These are phyloP conservation scores for Podocnemis expansa DNA, from an alignment of 2,113 vertebrate species.

Conservation along the genomic window DNA sequence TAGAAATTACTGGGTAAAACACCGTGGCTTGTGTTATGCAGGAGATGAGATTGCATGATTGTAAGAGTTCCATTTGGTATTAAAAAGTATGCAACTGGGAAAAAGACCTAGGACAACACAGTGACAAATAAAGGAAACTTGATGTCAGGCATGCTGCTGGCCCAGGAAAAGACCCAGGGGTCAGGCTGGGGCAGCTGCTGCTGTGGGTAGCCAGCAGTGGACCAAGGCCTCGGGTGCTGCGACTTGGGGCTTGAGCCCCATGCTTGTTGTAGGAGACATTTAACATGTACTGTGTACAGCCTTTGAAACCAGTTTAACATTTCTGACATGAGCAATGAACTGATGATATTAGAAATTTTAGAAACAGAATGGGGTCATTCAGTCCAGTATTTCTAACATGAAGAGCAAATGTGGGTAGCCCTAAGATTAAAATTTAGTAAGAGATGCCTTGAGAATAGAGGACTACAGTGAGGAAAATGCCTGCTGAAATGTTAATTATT, in stretches of 20 bases:
- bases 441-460: background rate
- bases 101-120: background rate
- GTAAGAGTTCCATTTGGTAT: background rate
- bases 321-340: background rate
- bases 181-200: too few species aligned
- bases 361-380: background rate
- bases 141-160: too few species aligned
- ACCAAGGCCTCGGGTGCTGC: too few species aligned
- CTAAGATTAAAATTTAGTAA: too few species aligned
- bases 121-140: background rate
- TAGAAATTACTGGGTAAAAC: background rate
- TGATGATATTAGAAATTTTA: accelerated
- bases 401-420: too few species aligned
- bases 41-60: background rate
- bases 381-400: accelerated
- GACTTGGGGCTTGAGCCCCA: too few species aligned
- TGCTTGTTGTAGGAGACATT: background rate
- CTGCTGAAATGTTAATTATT: too few species aligned
- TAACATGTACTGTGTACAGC: background rate
- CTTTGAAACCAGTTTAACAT: background rate
- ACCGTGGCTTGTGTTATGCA: accelerated
- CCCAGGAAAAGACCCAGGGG: too few species aligned
- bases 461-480: background rate
- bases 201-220: too few species aligned
- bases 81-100: background rate